Evolutionary conservation across 1,140 invertebrate species (phyloP).

Genomic region (Zaprionus nigranus): DNA sequence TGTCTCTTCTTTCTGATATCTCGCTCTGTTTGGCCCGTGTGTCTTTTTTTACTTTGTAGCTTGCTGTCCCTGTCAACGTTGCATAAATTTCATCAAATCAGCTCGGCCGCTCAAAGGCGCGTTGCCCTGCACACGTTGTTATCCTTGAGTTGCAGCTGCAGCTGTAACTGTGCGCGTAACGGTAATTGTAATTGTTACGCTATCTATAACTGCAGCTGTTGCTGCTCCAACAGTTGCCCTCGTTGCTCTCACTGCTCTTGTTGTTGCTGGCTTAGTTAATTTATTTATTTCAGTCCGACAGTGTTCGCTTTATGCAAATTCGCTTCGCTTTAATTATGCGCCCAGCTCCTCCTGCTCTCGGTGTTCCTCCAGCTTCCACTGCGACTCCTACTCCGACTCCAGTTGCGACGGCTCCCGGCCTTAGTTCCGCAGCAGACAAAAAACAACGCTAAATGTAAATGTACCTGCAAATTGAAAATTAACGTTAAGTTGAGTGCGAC

Average conservation of each 20-base stretch:
- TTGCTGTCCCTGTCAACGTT: conserved; percentile 15
- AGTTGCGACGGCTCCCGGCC: conserved; percentile 4
- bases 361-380: conserved; percentile 12
- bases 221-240: background rate
- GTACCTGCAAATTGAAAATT: conserved; percentile 64
- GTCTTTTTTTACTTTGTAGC: conserved; percentile 17
- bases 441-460: conserved; percentile 31
- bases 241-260: background rate
- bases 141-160: conserved; percentile 2
- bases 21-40: background rate
- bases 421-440: background rate
- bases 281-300: conserved; percentile 20
- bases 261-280: conserved; percentile 27
- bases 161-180: background rate
- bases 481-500: conserved; percentile 42
- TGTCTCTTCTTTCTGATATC: background rate
- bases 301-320: conserved; percentile 51
- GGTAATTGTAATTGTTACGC: background rate
- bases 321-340: conserved; percentile 68
- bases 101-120: conserved; percentile 10
- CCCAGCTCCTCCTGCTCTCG: conserved; percentile 16
- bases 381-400: conserved; percentile 25
- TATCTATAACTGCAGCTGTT: conserved; percentile 2
- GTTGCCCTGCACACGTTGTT: conserved; percentile 24
- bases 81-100: conserved; percentile 35